Base-by-base conservation (phyloP, 2,797 vertebrate species). In the Mallotus villosus region DNA sequence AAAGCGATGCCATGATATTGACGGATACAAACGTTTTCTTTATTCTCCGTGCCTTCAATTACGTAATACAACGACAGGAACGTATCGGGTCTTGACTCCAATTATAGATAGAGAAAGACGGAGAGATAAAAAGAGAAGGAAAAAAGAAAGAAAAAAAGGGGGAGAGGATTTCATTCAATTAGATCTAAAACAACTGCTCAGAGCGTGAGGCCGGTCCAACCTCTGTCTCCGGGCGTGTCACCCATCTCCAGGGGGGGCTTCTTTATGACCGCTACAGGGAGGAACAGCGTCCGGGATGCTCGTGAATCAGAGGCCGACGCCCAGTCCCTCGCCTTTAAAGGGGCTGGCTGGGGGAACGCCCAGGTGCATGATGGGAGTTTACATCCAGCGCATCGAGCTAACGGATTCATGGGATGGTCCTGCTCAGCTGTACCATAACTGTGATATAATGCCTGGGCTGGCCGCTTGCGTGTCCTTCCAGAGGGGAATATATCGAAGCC, bases 241-340 rank as follows among this genome's bases (percentile, higher is more conserved):
- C 87, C 86, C 87, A 83, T 82, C 79, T 59, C 62, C 79, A 58
- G 74, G 78, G 74, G 78, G 76, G 85, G 84, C 90, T 91, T 91
- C 90, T 91, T 91, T 91, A 91, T 82, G 87, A 87, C 79, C 76
- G 37, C 0, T 84, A 83, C 83, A 70, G 19, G 68, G 76, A 81
- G 81, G 76, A 85, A 74, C 74, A 74, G 82, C 81, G 41, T 24
- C 68, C 32, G 16, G 81, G 72, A 67, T 79, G 82, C 37, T 72
- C 59, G 84, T 88, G 90, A 91, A 86, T 91, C 89, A 88, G 78
- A 77, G 27, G 67, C 78, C 73, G 68, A 2, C 74, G 86, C 65
- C 68, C 84, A 88, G 87, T 85, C 32, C 32, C 83, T 87, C 87
- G 87, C 79, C n/a, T 90, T 83, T 84, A 78, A 81, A 83, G 75